Percentiles rank a stretch among this genome's conserved stretches.
Conservation (phyloP, 2,888 invertebrate genomes). For the Watsonalla cultraria region DNA sequence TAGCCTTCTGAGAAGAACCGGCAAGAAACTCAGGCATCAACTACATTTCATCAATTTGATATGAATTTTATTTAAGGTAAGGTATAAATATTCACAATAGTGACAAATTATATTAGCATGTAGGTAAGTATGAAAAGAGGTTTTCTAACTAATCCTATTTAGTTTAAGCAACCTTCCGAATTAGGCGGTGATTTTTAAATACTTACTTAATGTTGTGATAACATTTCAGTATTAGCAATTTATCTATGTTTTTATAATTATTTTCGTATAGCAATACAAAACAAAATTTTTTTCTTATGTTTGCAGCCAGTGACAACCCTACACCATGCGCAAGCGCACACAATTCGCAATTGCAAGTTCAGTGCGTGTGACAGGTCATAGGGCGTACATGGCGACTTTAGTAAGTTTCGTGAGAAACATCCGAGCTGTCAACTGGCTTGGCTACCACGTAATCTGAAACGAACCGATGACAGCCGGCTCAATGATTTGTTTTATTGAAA, state of each 20-base stretch:
- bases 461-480: conserved; percentile 26
- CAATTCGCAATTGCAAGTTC: conserved; percentile 19
- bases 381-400: conserved; percentile 21
- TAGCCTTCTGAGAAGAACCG: too few relatives aligned
- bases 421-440: conserved; percentile 5
- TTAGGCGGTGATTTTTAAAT: too few relatives aligned
- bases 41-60: too few relatives aligned
- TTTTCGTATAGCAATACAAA: not conserved
- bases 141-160: too few relatives aligned
- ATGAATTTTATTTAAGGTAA: too few relatives aligned
- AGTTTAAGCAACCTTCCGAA: too few relatives aligned
- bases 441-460: conserved; percentile 12
- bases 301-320: conserved; percentile 32
- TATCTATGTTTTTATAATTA: not conserved
- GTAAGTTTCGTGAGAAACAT: conserved; percentile 60
- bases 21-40: too few relatives aligned
- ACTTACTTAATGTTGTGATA: too few relatives aligned
- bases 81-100: too few relatives aligned
- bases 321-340: conserved; percentile 23
- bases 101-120: too few relatives aligned
- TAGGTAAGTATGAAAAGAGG: too few relatives aligned
- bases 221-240: not conserved
- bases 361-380: conserved; percentile 51
- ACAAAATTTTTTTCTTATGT: too few relatives aligned
- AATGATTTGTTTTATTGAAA: conserved; percentile 9